These are phyloP conservation scores for Zoanthus solanderi DNA, from an alignment of 92 coral and sea anemone species.

Conservation along the genomic window DNA sequence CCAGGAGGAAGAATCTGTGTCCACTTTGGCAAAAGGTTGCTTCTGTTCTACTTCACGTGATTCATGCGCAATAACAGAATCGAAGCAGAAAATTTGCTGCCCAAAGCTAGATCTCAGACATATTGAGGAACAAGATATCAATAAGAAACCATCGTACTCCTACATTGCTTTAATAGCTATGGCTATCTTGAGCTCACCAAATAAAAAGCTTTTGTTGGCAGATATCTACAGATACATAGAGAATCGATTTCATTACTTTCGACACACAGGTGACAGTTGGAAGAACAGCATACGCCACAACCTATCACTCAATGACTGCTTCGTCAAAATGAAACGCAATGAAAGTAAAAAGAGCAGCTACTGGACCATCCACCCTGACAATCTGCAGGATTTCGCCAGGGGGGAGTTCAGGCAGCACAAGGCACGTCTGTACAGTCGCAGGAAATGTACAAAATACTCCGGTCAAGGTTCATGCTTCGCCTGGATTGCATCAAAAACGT, in stretches of 20 bases:
- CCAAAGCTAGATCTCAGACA: not conserved
- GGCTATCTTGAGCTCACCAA: constrained; percentile 41
- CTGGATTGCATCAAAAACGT: not conserved
- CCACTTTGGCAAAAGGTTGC: not conserved
- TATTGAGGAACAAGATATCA: not conserved
- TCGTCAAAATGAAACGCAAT: constrained; percentile 23
- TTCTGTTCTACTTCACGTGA: not conserved
- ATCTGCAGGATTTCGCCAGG: constrained; percentile 26
- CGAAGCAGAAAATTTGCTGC: not conserved
- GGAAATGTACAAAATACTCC: not conserved
- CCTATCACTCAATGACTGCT: constrained; percentile 39
- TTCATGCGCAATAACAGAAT: not conserved
- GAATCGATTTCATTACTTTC: constrained; percentile 10
- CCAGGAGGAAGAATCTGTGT: not conserved
- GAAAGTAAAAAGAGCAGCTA: constrained; percentile 28
- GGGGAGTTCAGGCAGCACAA: constrained; percentile 32
- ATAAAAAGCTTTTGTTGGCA: constrained; percentile 18
- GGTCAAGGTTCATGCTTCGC: not conserved
- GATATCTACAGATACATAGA: constrained; percentile 34
- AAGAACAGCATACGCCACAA: constrained; percentile 20
- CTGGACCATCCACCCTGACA: constrained; percentile 33
- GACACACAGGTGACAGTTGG: constrained; percentile 19
- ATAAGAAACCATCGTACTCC: constrained; percentile 16
- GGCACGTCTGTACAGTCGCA: not conserved
- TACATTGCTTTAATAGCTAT: constrained; percentile 29